Conservation (phyloP, 2,113 vertebrate genomes). For the Tringa solitaria region DNA sequence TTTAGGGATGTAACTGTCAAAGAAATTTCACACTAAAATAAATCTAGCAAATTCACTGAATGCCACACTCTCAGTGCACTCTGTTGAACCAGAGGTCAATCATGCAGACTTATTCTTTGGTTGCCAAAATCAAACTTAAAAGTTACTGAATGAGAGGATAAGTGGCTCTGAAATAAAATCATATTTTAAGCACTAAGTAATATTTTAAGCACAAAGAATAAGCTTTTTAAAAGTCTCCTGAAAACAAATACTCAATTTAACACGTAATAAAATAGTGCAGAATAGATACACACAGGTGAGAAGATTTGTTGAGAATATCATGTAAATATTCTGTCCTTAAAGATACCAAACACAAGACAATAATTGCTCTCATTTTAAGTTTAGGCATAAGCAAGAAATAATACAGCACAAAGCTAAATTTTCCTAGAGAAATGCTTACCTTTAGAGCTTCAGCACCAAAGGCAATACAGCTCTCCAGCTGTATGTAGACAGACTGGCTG, state of each 20-base stretch:
- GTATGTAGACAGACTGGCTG: background rate
- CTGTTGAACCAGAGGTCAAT: background rate
- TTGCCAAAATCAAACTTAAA: background rate
- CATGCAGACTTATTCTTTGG: background rate
- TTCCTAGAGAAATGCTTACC: conserved; percentile 23
- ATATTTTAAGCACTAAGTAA: background rate
- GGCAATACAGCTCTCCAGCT: conserved; percentile 43
- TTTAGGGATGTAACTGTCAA: background rate
- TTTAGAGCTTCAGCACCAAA: background rate
- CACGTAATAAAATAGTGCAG: background rate
- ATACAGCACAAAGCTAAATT: background rate
- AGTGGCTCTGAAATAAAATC: background rate
- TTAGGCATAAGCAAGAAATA: background rate
- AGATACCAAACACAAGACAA: background rate
- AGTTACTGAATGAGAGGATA: background rate
- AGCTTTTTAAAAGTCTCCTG: background rate
- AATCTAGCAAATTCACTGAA: background rate
- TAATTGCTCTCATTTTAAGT: background rate
- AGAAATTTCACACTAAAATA: background rate
- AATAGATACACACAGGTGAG: background rate
- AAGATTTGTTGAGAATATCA: background rate
- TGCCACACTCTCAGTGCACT: background rate
- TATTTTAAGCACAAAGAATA: background rate
- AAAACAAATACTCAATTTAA: background rate
- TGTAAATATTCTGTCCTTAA: background rate